Percentiles rank a stretch among this genome's conserved stretches.
phyloP scores from a whole-genome alignment of 2,797 vertebrate genomes.

The Etheostoma nigrum region DNA sequence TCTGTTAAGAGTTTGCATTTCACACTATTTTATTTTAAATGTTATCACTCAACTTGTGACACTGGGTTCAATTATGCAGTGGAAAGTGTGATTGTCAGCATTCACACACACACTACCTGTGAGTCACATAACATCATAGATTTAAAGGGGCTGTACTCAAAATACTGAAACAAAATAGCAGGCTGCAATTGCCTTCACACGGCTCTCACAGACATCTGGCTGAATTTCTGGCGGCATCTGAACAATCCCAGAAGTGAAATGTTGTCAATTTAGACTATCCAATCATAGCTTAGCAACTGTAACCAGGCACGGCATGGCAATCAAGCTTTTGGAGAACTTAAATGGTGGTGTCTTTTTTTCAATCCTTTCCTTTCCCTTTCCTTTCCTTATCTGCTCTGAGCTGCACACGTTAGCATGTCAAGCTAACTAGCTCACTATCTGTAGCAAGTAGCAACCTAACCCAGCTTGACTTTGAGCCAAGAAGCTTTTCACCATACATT shows the following conservation, averaged over 20 bases:
- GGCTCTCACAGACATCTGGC: too few relatives aligned
- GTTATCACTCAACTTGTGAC: background rate
- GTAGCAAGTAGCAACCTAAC: too few relatives aligned
- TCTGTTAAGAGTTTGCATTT: slow-evolving; percentile 9
- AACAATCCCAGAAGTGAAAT: too few relatives aligned
- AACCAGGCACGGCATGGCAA: background rate
- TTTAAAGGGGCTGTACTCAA: slow-evolving; percentile 19
- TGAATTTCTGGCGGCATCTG: too few relatives aligned
- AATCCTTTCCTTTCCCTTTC: background rate
- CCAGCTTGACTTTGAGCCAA: too few relatives aligned
- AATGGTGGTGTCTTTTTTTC: background rate
- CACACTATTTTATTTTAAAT: slow-evolving; percentile 12
- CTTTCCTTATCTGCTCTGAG: too few relatives aligned
- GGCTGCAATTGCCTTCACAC: too few relatives aligned
- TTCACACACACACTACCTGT: slow-evolving; percentile 9
- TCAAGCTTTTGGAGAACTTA: background rate
- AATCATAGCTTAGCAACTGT: background rate
- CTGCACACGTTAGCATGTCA: too few relatives aligned
- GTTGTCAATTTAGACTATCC: too few relatives aligned
- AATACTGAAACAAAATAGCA: too few relatives aligned
- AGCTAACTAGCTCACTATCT: too few relatives aligned
- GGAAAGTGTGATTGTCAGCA: slow-evolving; percentile 17
- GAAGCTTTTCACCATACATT: too few relatives aligned
- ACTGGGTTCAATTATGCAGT: slow-evolving; percentile 19
- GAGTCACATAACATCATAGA: slow-evolving; percentile 19